A percentile compares a stretch with the other conserved stretches of the same genome.
These are phyloP conservation scores for Spodoptera picta DNA, from an alignment of 2,888 invertebrate genomes.

Conservation along the genomic window DNA sequence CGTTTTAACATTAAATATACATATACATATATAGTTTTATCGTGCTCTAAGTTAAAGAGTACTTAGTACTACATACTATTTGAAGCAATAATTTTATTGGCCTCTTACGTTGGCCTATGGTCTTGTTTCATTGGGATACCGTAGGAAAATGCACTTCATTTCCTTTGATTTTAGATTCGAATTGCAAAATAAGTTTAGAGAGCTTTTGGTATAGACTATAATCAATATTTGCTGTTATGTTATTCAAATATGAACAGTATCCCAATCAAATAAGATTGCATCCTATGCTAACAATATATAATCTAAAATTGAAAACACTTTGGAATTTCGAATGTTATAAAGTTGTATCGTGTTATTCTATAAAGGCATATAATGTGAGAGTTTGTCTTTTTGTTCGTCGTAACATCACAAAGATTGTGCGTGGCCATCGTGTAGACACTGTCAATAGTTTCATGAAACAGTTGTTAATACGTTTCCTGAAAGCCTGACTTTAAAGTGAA, in stretches of 20 bases:
- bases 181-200: conserved; percentile 10
- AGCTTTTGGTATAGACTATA: conserved; percentile 9
- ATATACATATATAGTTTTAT: conserved; percentile 57
- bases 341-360: conserved; percentile 48
- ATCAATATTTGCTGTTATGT: not conserved
- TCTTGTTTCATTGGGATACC: conserved; percentile 51
- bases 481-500: conserved; percentile 31
- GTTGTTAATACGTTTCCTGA: conserved; percentile 25
- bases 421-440: conserved; percentile 59
- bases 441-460: no score
- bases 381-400: conserved; percentile 58
- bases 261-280: conserved; percentile 50
- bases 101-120: conserved; percentile 64
- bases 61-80: conserved; percentile 77
- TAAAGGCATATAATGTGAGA: conserved; percentile 69
- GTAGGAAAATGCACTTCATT: no score
- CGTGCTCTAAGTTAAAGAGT: conserved; percentile 66
- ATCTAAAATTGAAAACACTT: conserved; percentile 68
- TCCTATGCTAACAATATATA: conserved; percentile 44
- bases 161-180: no score
- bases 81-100: conserved; percentile 76
- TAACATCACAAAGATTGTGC: conserved; percentile 79
- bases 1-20: no score
- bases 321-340: conserved; percentile 54
- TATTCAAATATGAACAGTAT: conserved; percentile 1